These are phyloP conservation scores for Ctenoplectra terminalis DNA, from an alignment of 1,140 invertebrate species.

Conservation along the genomic window DNA sequence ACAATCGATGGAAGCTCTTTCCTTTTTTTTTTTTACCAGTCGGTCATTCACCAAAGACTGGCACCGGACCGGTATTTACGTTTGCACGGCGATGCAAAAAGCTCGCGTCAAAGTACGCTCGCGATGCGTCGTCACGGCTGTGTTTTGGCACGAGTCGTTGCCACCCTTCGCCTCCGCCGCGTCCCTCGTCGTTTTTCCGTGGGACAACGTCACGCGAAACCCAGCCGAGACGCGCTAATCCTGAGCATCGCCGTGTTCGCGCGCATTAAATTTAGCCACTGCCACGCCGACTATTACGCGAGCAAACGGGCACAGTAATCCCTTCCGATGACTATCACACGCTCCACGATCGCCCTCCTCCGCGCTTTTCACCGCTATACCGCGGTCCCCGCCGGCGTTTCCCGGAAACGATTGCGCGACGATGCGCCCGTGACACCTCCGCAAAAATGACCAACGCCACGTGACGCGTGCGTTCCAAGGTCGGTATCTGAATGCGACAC, in stretches of 20 bases:
- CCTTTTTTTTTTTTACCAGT: neutral
- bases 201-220: constrained; percentile 59
- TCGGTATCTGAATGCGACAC: constrained; percentile 4
- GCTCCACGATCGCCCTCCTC: neutral
- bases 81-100: constrained; percentile 38
- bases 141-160: constrained; percentile 52
- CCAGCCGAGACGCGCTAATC: constrained; percentile 43
- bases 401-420: constrained; percentile 57
- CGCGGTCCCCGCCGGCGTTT: constrained; percentile 34
- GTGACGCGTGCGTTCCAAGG: constrained; percentile 31
- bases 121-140: constrained; percentile 55
- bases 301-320: constrained; percentile 41
- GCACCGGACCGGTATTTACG: constrained; percentile 54
- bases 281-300: constrained; percentile 61
- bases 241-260: constrained; percentile 31
- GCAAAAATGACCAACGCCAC: constrained; percentile 33
- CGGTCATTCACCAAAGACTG: constrained; percentile 64
- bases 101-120: constrained; percentile 44
- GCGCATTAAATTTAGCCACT: constrained; percentile 64
- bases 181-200: constrained; percentile 10
- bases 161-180: neutral
- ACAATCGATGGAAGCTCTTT: neutral
- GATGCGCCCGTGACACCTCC: constrained; percentile 35
- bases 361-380: neutral
- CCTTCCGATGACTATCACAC: neutral